Percentiles rank a stretch among this genome's conserved stretches.
These are phyloP conservation scores for Spodoptera litura DNA, from an alignment of 1,140 invertebrate species.

Conservation along the genomic window DNA sequence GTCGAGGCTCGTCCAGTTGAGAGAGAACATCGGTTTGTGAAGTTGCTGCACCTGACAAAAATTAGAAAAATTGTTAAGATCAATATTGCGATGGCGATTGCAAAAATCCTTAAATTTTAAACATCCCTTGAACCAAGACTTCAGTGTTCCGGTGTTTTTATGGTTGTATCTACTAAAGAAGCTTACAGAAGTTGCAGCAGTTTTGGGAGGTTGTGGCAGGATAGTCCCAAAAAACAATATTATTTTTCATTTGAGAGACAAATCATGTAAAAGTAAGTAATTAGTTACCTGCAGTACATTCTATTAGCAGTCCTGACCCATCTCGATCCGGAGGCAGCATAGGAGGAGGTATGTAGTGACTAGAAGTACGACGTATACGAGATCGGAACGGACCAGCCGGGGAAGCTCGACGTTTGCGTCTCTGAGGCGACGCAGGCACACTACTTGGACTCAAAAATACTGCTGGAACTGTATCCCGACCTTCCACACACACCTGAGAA, in stretches of 20 bases:
- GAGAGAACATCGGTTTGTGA: slow-evolving; percentile 64
- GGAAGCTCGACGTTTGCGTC: slow-evolving; percentile 86
- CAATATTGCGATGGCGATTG: no score
- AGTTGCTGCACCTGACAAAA: slow-evolving; percentile 61
- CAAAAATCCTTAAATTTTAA: no score
- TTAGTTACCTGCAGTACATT: slow-evolving; percentile 75
- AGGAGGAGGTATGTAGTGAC: slow-evolving; percentile 95
- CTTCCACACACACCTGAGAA: slow-evolving; percentile 78
- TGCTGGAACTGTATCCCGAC: slow-evolving; percentile 84
- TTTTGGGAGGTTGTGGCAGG: no score
- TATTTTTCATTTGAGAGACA: no score
- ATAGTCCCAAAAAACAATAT: no score
- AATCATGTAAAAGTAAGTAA: background rate
- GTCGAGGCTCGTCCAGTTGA: slow-evolving; percentile 69
- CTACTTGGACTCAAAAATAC: slow-evolving; percentile 92
- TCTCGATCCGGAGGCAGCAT: slow-evolving; percentile 95
- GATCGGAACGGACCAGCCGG: slow-evolving; percentile 80
- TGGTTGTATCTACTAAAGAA: no score
- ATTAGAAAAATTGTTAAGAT: background rate
- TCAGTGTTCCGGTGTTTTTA: no score
- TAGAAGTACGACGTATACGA: slow-evolving; percentile 78
- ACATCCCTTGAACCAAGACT: no score
- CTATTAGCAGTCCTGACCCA: slow-evolving; percentile 94
- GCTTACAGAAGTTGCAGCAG: no score
- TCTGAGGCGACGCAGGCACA: slow-evolving; percentile 88